Evolutionary conservation across 2,113 vertebrate species (phyloP).

Genomic region (Bos taurus): ARS-UCD2.0 NC_037351.1:53852501-53853000

Average conservation of each 20-base stretch:
- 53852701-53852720: background rate
- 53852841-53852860: background rate
- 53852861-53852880: background rate
- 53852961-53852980: background rate
- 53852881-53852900: background rate
- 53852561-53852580: slow-evolving; percentile 4
- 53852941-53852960: background rate
- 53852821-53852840: background rate
- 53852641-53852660: slow-evolving; percentile 4
- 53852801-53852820: background rate
- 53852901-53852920: background rate
- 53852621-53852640: slow-evolving; percentile 12
- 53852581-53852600: background rate
- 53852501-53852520: background rate
- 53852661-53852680: background rate
- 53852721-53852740: slow-evolving; percentile 25
- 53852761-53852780: background rate
- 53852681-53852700: slow-evolving; percentile 13
- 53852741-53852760: background rate
- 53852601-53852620: slow-evolving; percentile 2
- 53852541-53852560: slow-evolving; percentile 14
- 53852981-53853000: slow-evolving; percentile 4
- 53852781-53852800: slow-evolving; percentile 10
- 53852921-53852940: background rate
- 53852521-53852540: background rate